These are phyloP conservation scores for Pygoscelis antarcticus DNA, from an alignment of 2,113 vertebrate species.

Conservation along the genomic window DNA sequence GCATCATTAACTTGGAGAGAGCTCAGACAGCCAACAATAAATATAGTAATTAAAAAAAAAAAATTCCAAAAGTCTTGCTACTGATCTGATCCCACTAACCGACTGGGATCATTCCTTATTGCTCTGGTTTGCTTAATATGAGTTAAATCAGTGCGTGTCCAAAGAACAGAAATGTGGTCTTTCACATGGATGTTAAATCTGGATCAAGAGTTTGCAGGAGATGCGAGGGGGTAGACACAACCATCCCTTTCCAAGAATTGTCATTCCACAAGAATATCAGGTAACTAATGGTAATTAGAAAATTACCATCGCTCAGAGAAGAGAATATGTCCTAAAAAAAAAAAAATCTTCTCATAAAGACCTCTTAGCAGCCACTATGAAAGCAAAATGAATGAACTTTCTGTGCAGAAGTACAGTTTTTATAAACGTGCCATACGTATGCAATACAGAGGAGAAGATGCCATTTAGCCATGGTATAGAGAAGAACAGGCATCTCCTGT, in stretches of 20 bases:
- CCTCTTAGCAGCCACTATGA: neutral
- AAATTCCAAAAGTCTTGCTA: neutral
- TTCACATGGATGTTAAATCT: neutral
- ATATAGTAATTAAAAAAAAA: neutral
- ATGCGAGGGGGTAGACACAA: neutral
- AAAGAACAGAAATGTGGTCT: neutral
- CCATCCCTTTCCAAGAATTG: neutral
- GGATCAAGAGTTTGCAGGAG: neutral
- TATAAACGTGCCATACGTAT: neutral
- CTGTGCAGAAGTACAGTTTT: neutral
- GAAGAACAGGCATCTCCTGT: neutral
- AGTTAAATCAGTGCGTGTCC: neutral
- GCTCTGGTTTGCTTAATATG: neutral
- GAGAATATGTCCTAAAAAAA: neutral
- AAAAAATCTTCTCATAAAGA: neutral
- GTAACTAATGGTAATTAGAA: neutral
- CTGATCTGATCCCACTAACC: neutral
- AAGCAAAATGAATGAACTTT: neutral
- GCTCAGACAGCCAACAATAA: neutral
- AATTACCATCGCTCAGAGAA: neutral
- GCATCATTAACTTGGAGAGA: conserved; percentile 44
- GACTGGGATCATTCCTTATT: neutral
- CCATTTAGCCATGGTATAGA: fast-evolving
- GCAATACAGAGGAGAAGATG: neutral
- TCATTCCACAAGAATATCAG: neutral